Percentiles rank a stretch among this genome's conserved stretches.
Evolutionary conservation across 2,113 vertebrate genomes (phyloP).

Genomic region (Muntiacus muntjak): DNA sequence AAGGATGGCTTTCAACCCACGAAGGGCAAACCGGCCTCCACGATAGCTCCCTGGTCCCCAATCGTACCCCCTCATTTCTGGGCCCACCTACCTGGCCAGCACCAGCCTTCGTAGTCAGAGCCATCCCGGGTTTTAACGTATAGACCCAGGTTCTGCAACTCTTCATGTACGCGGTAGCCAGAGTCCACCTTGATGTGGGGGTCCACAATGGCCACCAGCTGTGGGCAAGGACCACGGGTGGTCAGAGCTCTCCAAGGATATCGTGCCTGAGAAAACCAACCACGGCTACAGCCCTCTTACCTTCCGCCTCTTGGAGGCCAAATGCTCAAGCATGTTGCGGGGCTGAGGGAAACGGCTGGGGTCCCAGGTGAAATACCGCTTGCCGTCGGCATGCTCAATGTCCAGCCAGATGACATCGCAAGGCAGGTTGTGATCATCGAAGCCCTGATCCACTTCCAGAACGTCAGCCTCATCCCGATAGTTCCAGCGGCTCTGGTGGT

Average conservation of each 20-base stretch:
- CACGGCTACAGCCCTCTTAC: conserved; percentile 56
- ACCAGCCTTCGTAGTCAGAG: conserved; percentile 94
- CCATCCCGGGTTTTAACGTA: conserved; percentile 93
- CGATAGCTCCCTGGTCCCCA: neutral
- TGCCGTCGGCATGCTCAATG: conserved; percentile 95
- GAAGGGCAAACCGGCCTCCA: neutral
- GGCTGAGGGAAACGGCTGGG: conserved; percentile 88
- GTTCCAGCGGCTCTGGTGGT: conserved; percentile 98
- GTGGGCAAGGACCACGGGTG: neutral
- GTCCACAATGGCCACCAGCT: conserved; percentile 96
- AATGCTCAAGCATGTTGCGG: conserved; percentile 84
- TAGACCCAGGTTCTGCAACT: conserved; percentile 84
- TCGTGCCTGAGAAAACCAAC: too few species aligned
- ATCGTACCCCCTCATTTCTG: neutral
- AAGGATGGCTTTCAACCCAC: neutral
- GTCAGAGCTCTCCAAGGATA: neutral
- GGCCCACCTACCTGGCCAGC: conserved; percentile 89
- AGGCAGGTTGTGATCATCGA: conserved; percentile 90
- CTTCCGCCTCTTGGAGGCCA: conserved; percentile 89
- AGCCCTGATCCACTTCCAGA: conserved; percentile 84
- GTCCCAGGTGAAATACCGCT: conserved; percentile 98
- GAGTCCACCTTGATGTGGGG: conserved; percentile 95
- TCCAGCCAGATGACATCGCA: conserved; percentile 96
- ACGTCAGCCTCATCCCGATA: conserved; percentile 96
- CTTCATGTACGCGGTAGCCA: conserved; percentile 88